Percentiles rank a stretch among this genome's conserved stretches.
Conservation (phyloP, 2,797 vertebrate genomes). For the Potorous gilbertii region DNA sequence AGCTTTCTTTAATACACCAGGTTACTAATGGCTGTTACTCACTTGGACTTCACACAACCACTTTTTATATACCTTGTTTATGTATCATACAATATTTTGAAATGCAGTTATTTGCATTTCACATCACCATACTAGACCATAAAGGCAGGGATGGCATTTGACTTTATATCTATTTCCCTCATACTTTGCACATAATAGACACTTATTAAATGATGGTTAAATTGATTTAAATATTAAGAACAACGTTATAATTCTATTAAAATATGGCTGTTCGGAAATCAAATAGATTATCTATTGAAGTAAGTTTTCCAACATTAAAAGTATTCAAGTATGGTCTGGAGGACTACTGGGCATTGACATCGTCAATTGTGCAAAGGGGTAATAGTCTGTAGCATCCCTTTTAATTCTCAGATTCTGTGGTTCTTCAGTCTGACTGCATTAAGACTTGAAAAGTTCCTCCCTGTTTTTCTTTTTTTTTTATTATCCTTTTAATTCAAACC, state of each 20-base stretch:
- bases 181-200: neutral
- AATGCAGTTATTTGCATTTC: neutral
- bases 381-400: neutral
- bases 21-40: neutral
- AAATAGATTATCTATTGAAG: neutral
- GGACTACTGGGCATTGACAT: neutral
- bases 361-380: neutral
- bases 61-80: too few relatives aligned
- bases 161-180: neutral
- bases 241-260: neutral
- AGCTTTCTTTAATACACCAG: neutral
- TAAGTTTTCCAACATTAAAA: neutral
- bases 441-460: neutral
- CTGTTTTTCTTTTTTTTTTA: neutral
- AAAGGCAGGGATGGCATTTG: neutral
- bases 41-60: neutral
- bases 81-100: neutral
- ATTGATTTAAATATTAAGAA: neutral
- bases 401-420: neutral
- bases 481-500: neutral
- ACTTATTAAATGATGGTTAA: neutral
- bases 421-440: neutral
- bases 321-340: neutral
- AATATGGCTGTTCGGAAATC: neutral
- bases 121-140: neutral